Percentiles rank a stretch among this genome's conserved stretches.
These are phyloP conservation scores for Aegypius monachus DNA, from an alignment of 2,113 vertebrate genomes.

Conservation along the genomic window DNA sequence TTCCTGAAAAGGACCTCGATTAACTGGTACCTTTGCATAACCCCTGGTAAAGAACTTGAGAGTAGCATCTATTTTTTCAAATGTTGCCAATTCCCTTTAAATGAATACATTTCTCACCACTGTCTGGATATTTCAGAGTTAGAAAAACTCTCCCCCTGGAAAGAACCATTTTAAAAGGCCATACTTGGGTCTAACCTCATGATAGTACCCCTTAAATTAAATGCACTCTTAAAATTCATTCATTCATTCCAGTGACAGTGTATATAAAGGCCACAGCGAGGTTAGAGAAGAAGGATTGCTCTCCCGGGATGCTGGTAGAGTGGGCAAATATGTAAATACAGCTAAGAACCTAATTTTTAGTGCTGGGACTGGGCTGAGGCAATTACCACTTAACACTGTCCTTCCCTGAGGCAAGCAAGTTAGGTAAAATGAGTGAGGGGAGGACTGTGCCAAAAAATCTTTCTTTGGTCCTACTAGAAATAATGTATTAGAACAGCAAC, in stretches of 20 bases:
- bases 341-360: constrained; percentile 27
- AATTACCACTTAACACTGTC: background rate
- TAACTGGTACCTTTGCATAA: background rate
- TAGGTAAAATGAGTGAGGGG: background rate
- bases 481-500: background rate
- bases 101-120: background rate
- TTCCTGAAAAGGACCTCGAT: background rate
- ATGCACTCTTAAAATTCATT: constrained; percentile 39
- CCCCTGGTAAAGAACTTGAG: background rate
- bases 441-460: background rate
- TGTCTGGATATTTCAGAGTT: background rate
- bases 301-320: constrained; percentile 22
- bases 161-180: background rate
- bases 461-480: background rate
- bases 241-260: constrained; percentile 3
- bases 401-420: background rate
- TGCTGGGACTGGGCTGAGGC: background rate
- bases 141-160: background rate
- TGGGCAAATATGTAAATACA: constrained; percentile 19
- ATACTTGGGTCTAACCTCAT: background rate
- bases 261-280: constrained; percentile 27
- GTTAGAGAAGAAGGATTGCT: constrained; percentile 56
- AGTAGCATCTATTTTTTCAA: background rate
- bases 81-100: background rate
- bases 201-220: constrained; percentile 34